Conservation (phyloP, 2,888 invertebrate species). For the Pyrrhosoma nymphula region DNA sequence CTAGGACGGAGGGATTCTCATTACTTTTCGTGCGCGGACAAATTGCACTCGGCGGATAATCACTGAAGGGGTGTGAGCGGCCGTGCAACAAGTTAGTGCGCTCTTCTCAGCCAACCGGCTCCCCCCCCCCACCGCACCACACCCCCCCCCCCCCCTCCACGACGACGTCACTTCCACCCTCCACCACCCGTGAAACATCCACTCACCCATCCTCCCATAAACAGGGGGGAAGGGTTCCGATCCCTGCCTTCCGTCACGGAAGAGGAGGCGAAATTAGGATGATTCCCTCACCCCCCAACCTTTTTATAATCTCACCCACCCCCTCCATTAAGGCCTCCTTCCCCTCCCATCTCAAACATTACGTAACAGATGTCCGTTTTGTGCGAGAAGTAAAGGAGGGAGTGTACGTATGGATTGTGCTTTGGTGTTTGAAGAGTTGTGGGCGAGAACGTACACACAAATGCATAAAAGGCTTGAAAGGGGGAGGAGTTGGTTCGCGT, state of each 20-base stretch:
- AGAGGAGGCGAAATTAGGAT: background rate
- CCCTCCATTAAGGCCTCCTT: no score
- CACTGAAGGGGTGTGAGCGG: background rate
- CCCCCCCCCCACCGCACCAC: background rate
- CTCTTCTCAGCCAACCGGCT: background rate
- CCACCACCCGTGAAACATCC: background rate
- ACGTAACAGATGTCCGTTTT: conserved; percentile 6
- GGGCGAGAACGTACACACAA: background rate
- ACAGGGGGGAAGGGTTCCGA: background rate
- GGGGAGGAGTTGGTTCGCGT: background rate
- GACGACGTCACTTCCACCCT: background rate
- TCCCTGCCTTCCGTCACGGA: conserved; percentile 4
- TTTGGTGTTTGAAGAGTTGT: background rate
- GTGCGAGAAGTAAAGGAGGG: background rate
- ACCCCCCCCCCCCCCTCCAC: background rate
- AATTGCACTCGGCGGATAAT: background rate
- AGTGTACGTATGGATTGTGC: background rate
- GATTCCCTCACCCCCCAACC: background rate
- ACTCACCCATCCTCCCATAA: background rate
- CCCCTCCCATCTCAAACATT: background rate
- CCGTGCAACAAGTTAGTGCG: background rate
- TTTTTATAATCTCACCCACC: background rate
- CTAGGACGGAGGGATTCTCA: background rate
- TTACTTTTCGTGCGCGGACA: conserved; percentile 21
- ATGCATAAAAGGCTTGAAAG: background rate